phyloP scores from a whole-genome alignment of 1,140 invertebrate species.

The roundworm (Caenorhabditis elegans) region WBcel235 BX284605.5:2244501-2245000 shows the following conservation, averaged over 20 bases:
- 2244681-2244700: not conserved
- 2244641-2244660: constrained; percentile 51
- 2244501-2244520: constrained; percentile 87
- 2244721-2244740: not conserved
- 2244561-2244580: constrained; percentile 87
- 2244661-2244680: not conserved
- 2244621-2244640: not conserved
- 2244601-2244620: too few species aligned
- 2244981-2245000: not conserved
- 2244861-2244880: too few species aligned
- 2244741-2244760: constrained; percentile 35
- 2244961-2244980: not conserved
- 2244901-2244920: too few species aligned
- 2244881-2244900: too few species aligned
- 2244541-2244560: constrained; percentile 84
- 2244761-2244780: constrained; percentile 37
- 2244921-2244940: not conserved
- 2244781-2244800: constrained; percentile 38
- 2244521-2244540: constrained; percentile 81
- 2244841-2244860: too few species aligned
- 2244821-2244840: too few species aligned
- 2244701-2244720: not conserved
- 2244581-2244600: constrained; percentile 79
- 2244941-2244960: not conserved
- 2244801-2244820: too few species aligned